Conservation (phyloP, 2,113 vertebrate species). For the Pogona vitticeps region DNA sequence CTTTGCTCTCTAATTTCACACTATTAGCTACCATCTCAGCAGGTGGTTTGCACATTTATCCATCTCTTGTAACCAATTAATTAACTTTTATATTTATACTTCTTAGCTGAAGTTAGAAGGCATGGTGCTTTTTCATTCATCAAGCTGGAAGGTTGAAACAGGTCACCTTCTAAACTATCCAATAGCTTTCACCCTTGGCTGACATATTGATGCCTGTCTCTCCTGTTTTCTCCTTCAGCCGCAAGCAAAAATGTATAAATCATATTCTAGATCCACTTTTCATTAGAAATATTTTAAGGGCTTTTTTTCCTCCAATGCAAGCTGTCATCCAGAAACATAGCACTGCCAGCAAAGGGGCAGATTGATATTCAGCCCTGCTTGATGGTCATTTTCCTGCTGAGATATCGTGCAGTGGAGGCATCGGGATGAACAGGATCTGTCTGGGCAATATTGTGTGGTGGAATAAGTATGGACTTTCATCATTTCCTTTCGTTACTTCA, state of each 20-base stretch:
- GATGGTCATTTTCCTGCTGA: background rate
- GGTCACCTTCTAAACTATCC: constrained; percentile 2
- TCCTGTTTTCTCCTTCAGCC: background rate
- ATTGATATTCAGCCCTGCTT: background rate
- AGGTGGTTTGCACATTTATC: background rate
- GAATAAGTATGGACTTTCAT: background rate
- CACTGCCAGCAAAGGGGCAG: background rate
- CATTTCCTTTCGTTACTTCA: background rate
- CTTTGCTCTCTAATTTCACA: background rate
- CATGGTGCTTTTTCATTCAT: constrained; percentile 8
- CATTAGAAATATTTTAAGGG: background rate
- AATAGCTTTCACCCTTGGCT: constrained; percentile 11
- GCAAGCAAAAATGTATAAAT: background rate
- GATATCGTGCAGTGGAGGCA: background rate
- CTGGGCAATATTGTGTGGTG: background rate
- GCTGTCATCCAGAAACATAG: background rate
- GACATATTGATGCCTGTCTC: background rate
- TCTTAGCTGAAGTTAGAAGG: background rate
- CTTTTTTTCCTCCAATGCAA: background rate
- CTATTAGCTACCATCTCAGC: background rate
- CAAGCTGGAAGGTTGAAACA: background rate
- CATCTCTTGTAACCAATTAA: background rate
- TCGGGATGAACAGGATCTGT: background rate
- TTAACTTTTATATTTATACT: background rate
- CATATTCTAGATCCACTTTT: background rate